Percentiles rank a stretch among this genome's conserved stretches.
phyloP scores from a whole-genome alignment of 2,888 invertebrate genomes.

The Conops quadrifasciatus region DNA sequence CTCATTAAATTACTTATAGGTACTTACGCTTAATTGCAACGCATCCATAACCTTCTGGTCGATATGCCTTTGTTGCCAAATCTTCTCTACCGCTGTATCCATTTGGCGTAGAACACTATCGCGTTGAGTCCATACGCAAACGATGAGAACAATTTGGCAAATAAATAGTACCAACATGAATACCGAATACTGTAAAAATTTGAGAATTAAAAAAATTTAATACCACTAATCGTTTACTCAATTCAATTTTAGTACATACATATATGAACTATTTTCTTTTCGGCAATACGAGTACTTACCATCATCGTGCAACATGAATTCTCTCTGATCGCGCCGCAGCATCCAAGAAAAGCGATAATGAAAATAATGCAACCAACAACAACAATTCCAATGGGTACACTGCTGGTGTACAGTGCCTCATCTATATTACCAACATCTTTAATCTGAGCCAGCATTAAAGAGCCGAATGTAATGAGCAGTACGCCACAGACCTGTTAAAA shows the following conservation, averaged over 20 bases:
- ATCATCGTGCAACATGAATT: constrained; percentile 85
- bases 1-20: too few species aligned
- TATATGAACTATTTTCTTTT: too few species aligned
- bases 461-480: constrained; percentile 74
- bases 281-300: constrained; percentile 66
- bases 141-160: constrained; percentile 75
- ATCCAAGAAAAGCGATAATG: constrained; percentile 86
- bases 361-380: constrained; percentile 77
- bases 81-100: constrained; percentile 66
- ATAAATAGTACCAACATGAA: constrained; percentile 76
- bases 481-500: constrained; percentile 74
- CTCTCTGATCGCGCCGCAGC: constrained; percentile 88
- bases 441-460: constrained; percentile 72
- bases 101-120: constrained; percentile 69
- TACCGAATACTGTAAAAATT: constrained; percentile 77
- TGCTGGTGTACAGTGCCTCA: constrained; percentile 65
- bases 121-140: constrained; percentile 73
- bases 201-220: not conserved
- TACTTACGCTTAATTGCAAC: constrained; percentile 54
- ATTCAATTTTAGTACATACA: too few species aligned
- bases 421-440: constrained; percentile 66
- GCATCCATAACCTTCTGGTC: constrained; percentile 53
- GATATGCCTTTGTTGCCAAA: constrained; percentile 55
- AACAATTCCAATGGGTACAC: constrained; percentile 74
- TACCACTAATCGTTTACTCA: too few species aligned